These are phyloP conservation scores for Istiophorus platypterus DNA, from an alignment of 2,113 vertebrate species.

Conservation along the genomic window DNA sequence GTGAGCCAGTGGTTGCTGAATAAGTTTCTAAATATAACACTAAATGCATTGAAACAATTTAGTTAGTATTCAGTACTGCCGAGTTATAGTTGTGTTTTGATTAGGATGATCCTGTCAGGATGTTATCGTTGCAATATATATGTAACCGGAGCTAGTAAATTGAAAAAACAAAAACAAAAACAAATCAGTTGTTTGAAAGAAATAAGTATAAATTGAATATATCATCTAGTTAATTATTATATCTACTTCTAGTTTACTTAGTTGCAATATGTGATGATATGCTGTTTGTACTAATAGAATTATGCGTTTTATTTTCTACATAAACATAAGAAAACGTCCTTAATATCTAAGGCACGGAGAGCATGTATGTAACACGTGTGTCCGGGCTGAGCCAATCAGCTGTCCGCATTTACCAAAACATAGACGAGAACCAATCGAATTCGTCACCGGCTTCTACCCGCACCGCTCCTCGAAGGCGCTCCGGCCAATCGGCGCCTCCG, in stretches of 20 bases:
- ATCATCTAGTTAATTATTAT: neutral
- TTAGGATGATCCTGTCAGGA: neutral
- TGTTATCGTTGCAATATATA: neutral
- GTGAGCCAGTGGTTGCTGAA: neutral
- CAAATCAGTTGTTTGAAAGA: neutral
- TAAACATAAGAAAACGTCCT: neutral
- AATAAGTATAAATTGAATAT: neutral
- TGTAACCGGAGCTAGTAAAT: neutral
- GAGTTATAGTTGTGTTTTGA: neutral
- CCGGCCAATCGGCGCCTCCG: conserved; percentile 56
- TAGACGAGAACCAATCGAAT: conserved; percentile 54
- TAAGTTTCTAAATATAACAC: neutral
- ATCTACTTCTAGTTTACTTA: neutral
- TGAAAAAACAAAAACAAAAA: neutral
- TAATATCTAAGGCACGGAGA: neutral
- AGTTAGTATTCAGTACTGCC: neutral
- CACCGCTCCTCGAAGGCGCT: neutral
- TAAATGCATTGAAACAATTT: neutral
- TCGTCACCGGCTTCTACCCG: conserved; percentile 15
- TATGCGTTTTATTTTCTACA: conserved; percentile 1
- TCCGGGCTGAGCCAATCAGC: conserved; percentile 23
- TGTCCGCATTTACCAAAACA: conserved; percentile 46
- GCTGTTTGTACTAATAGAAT: conserved; percentile 40
- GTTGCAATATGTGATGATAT: neutral
- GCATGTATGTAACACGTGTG: neutral